phyloP scores from a whole-genome alignment of 2,888 invertebrate species.

The Nomada lathburiana region DNA sequence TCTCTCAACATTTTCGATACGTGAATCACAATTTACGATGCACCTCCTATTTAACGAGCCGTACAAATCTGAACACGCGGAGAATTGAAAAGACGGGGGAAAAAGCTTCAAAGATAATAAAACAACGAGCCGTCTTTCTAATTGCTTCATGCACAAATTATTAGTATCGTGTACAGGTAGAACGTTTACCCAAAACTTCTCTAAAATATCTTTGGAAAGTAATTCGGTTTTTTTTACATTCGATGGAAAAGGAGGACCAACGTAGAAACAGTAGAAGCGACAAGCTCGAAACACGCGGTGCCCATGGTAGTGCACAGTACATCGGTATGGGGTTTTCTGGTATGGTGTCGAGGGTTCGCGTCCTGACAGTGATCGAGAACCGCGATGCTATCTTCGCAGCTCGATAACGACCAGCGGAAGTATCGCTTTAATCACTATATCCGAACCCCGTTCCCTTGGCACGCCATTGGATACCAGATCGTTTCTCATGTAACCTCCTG shows the following conservation, averaged over 20 bases:
- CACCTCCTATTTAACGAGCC: neutral
- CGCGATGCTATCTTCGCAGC: constrained; percentile 77
- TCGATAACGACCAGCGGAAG: constrained; percentile 81
- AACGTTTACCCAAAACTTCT: neutral
- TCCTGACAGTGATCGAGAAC: constrained; percentile 80
- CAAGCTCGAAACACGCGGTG: constrained; percentile 32
- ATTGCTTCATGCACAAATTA: neutral
- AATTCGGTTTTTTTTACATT: constrained; percentile 2
- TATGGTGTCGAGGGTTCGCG: constrained; percentile 63
- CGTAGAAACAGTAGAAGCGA: constrained; percentile 25
- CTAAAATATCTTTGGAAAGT: constrained; percentile 1
- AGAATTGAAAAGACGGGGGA: neutral
- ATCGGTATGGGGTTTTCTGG: constrained; percentile 63
- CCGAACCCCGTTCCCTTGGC: constrained; percentile 73
- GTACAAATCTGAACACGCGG: too few species aligned
- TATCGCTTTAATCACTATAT: constrained; percentile 83
- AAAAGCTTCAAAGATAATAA: neutral
- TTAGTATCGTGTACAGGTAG: neutral
- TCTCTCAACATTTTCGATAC: neutral
- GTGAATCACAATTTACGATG: neutral
- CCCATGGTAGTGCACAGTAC: constrained; percentile 38
- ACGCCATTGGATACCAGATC: constrained; percentile 61
- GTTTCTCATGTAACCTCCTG: constrained; percentile 52
- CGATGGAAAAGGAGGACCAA: constrained; percentile 34
- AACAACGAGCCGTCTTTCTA: neutral